Percentiles rank a stretch among this genome's conserved stretches.
Evolutionary conservation across 2,888 invertebrate genomes (phyloP).

Genomic region (Aromia moschata): DNA sequence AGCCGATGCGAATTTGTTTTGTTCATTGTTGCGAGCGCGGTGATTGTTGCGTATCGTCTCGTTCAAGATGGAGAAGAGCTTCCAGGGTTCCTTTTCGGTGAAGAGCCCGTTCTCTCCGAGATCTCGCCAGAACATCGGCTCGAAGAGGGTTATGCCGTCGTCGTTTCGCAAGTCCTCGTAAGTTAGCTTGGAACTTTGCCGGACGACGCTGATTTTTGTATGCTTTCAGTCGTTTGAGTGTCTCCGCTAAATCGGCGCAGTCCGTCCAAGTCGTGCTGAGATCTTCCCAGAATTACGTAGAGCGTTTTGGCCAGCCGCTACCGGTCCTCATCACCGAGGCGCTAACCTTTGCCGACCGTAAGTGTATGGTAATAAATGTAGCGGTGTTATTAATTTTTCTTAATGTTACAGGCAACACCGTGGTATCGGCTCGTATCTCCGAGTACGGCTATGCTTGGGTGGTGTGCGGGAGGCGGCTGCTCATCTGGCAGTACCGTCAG

Average conservation of each 20-base stretch:
- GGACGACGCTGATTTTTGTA: background rate
- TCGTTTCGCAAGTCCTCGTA: conserved; percentile 59
- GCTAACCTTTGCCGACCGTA: conserved; percentile 80
- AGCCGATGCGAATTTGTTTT: too few relatives aligned
- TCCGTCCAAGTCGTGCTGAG: conserved; percentile 80
- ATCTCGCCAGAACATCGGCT: conserved; percentile 50
- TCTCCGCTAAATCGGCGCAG: conserved; percentile 72
- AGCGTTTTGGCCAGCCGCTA: conserved; percentile 82
- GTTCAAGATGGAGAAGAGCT: conserved; percentile 48
- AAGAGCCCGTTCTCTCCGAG: conserved; percentile 56
- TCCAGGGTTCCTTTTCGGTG: conserved; percentile 39
- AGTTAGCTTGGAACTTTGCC: conserved; percentile 37
- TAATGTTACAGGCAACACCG: conserved; percentile 54
- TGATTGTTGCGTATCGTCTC: too few relatives aligned
- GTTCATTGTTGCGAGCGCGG: too few relatives aligned
- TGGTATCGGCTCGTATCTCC: conserved; percentile 65
- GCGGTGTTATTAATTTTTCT: conserved; percentile 7
- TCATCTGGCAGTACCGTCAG: conserved; percentile 84
- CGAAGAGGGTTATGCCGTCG: conserved; percentile 50
- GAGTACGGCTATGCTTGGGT: conserved; percentile 68
- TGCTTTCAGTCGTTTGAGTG: conserved; percentile 63
- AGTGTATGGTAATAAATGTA: conserved; percentile 41
- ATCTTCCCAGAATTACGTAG: conserved; percentile 77
- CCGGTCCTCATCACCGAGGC: conserved; percentile 92
- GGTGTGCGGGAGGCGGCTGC: conserved; percentile 83